phyloP scores from a whole-genome alignment of 2,113 vertebrate genomes.

The Thamnophis sirtalis region DNA sequence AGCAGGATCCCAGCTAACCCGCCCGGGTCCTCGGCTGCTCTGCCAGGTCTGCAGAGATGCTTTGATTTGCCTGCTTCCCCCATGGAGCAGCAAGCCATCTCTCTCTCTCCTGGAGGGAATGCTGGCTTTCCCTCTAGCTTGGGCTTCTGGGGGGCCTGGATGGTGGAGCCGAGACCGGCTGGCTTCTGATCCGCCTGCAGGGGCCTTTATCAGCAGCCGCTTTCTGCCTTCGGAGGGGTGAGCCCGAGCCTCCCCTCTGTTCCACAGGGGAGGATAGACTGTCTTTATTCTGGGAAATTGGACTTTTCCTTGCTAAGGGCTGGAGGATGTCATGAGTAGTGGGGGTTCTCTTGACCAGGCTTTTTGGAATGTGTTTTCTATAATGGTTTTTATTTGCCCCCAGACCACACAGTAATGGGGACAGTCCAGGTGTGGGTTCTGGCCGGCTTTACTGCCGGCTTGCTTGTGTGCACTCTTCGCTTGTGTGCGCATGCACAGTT shows the following conservation, averaged over 20 bases:
- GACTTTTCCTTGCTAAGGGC: background rate
- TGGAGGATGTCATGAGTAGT: rapidly evolving
- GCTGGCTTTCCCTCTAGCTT: background rate
- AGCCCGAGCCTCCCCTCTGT: background rate
- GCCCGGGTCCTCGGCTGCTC: background rate
- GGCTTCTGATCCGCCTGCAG: rapidly evolving
- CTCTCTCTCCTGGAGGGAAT: too few species aligned
- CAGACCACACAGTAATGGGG: background rate
- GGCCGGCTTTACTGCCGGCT: too few species aligned
- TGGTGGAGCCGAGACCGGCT: background rate
- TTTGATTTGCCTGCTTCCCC: background rate
- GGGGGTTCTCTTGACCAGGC: background rate
- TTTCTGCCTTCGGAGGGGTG: rapidly evolving
- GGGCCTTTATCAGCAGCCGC: slow-evolving; percentile 19
- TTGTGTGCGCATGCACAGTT: too few species aligned
- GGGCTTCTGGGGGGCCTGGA: rapidly evolving
- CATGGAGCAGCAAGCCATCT: background rate
- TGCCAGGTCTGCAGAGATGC: background rate
- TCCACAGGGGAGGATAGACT: rapidly evolving
- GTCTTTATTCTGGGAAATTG: background rate
- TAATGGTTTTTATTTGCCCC: background rate
- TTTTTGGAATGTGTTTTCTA: background rate
- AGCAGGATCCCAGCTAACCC: background rate
- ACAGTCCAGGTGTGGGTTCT: background rate
- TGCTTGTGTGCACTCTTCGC: too few species aligned